Evolutionary conservation across 2,888 invertebrate genomes (phyloP), one percentile per base, ranked within the genome.

Genomic region (Drosophila trichaetosa): DNA sequence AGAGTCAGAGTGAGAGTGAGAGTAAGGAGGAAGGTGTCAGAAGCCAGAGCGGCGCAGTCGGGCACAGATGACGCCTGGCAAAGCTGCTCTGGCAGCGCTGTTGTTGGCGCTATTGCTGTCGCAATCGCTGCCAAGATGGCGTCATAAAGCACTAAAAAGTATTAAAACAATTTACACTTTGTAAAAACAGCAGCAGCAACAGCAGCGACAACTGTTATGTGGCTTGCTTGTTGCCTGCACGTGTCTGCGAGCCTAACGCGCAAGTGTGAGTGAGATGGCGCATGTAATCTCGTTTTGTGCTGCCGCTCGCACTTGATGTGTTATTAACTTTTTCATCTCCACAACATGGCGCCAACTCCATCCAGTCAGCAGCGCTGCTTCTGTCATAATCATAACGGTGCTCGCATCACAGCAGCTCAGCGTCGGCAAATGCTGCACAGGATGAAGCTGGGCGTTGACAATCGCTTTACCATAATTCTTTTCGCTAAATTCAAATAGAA

Each of bases 131-230:
- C 69, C 83, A 91, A 90, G 84, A 88, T 85, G 78, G 79, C 81
- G 89, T 79, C 79, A 83, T 84, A 82, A 78, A 77, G 85, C 90
- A 89, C 87, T 90, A 83, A 88, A 85, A 86, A 85, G 87, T 88
- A 91, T 85, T 91, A 90, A 91, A 92, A 91, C 91, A 91, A 92
- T 93, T 92, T 91, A 90, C 92, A 92, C 92, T 91, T 85, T 88
- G 82, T 91, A 87, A 82, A 87, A 82, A 60, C 63, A 78, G 70
- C 64, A 64, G 52, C 54, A 78, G 60, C 69, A 79, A 46, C 73
- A 68, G 54, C 76, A 62, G 63, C 60, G 60, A 60, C 73, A 68
- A 72, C 65, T 73, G 82, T 82, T 85, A 82, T 87, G 85, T 76
- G 87, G 85, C 83, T 79, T 80, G 87, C 83, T 76, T 79, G 85